A percentile compares a stretch with the other conserved stretches of the same genome.
These are phyloP conservation scores for Tenthredo distinguenda DNA, from an alignment of 2,888 invertebrate genomes.

Conservation along the genomic window DNA sequence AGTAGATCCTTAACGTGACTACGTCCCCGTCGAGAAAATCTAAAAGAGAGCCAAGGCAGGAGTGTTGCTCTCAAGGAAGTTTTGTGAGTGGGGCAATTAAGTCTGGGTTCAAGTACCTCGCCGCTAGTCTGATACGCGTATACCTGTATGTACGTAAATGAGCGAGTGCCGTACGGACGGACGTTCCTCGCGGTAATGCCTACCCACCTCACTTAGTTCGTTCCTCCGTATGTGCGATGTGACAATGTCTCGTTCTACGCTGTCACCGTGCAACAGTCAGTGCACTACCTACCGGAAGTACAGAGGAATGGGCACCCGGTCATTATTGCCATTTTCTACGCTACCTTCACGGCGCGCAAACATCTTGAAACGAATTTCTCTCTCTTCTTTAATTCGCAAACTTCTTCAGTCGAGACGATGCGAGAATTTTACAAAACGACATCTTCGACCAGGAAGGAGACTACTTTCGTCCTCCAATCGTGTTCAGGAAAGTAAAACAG, in stretches of 20 bases:
- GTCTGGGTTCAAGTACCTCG: constrained; percentile 47
- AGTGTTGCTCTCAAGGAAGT: constrained; percentile 19
- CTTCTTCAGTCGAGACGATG: background rate
- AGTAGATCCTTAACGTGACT: background rate
- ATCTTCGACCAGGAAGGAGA: too few relatives aligned
- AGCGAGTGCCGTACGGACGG: background rate
- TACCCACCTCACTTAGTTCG: background rate
- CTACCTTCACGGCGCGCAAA: constrained; percentile 41
- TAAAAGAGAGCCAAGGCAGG: background rate
- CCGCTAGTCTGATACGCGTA: background rate
- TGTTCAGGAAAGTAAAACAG: too few relatives aligned
- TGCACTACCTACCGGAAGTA: constrained; percentile 35
- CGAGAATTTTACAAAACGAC: background rate
- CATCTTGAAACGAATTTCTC: constrained; percentile 14
- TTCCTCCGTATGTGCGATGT: background rate
- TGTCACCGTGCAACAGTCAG: constrained; percentile 1
- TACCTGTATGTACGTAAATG: constrained; percentile 8
- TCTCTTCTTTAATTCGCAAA: background rate
- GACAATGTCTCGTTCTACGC: constrained; percentile 27
- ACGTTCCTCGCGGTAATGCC: background rate
- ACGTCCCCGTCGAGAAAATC: constrained; percentile 7
- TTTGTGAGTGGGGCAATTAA: constrained; percentile 42
- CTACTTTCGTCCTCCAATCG: too few relatives aligned
- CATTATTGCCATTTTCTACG: constrained; percentile 45
- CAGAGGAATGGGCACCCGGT: constrained; percentile 26